Percentiles rank a stretch among this genome's conserved stretches.
phyloP scores from a whole-genome alignment of 1,140 invertebrate genomes.

The Babylonia areolata region DNA sequence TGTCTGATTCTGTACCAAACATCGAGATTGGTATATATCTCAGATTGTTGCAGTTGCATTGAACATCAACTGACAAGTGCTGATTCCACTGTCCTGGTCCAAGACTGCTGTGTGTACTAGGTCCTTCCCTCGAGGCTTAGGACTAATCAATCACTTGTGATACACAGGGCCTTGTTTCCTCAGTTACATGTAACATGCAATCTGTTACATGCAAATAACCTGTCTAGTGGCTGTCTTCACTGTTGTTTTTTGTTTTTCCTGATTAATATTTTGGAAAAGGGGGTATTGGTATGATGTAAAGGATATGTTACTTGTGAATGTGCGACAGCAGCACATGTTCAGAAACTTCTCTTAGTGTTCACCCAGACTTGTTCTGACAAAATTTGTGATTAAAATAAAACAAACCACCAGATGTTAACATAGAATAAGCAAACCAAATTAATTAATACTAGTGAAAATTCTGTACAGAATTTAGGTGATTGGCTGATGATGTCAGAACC shows the following conservation, averaged over 20 bases:
- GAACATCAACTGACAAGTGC: background rate
- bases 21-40: background rate
- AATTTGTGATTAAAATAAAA: no score
- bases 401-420: no score
- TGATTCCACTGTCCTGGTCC: background rate
- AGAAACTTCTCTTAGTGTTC: no score
- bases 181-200: background rate
- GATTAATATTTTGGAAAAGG: no score
- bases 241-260: background rate
- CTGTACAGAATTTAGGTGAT: no score
- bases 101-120: background rate
- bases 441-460: no score
- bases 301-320: no score
- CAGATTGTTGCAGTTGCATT: background rate
- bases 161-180: background rate
- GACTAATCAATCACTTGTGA: background rate
- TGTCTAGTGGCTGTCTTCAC: background rate
- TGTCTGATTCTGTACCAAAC: background rate
- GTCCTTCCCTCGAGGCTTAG: background rate
- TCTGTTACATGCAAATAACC: background rate
- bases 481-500: no score
- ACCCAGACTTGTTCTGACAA: no score
- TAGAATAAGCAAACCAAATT: no score
- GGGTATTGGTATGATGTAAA: no score
- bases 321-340: no score